Percentiles rank a stretch among this genome's conserved stretches.
These are phyloP conservation scores for Etheostoma spectabile DNA, from an alignment of 2,113 vertebrate genomes.

Conservation along the genomic window DNA sequence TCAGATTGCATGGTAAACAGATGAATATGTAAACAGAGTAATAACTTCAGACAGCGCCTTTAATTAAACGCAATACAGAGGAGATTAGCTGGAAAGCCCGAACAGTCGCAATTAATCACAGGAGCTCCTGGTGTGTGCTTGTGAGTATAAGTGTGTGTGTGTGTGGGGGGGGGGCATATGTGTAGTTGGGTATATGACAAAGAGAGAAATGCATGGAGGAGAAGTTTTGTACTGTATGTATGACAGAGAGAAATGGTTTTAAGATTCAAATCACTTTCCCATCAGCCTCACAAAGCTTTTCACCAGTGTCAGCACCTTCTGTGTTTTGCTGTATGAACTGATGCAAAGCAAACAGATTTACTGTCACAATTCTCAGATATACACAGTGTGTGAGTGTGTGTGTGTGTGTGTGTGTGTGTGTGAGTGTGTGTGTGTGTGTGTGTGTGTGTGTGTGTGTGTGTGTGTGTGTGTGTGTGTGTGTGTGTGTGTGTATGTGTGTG, in stretches of 20 bases:
- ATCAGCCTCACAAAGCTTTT: constrained; percentile 52
- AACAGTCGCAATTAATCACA: constrained; percentile 82
- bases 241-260: constrained; percentile 50
- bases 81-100: constrained; percentile 81
- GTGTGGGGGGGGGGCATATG: constrained; percentile 25
- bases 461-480: no score
- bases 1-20: constrained; percentile 82
- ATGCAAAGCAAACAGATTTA: constrained; percentile 47
- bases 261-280: constrained; percentile 54
- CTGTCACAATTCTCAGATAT: constrained; percentile 43
- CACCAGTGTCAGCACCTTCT: constrained; percentile 54
- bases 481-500: not conserved
- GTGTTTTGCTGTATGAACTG: constrained; percentile 45
- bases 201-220: constrained; percentile 22
- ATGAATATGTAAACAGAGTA: constrained; percentile 87
- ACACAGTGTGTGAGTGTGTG: constrained; percentile 11
- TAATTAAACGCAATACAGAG: constrained; percentile 86
- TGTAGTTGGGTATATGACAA: constrained; percentile 33
- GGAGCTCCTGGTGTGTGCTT: constrained; percentile 47
- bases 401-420: not conserved
- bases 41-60: constrained; percentile 84
- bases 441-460: constrained; percentile 2
- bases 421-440: not conserved
- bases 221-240: constrained; percentile 12
- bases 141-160: constrained; percentile 11